Evolutionary conservation across 2,888 invertebrate species (phyloP), one percentile per base, ranked within the genome.

Genomic region (Agriopis leucophaearia): DNA sequence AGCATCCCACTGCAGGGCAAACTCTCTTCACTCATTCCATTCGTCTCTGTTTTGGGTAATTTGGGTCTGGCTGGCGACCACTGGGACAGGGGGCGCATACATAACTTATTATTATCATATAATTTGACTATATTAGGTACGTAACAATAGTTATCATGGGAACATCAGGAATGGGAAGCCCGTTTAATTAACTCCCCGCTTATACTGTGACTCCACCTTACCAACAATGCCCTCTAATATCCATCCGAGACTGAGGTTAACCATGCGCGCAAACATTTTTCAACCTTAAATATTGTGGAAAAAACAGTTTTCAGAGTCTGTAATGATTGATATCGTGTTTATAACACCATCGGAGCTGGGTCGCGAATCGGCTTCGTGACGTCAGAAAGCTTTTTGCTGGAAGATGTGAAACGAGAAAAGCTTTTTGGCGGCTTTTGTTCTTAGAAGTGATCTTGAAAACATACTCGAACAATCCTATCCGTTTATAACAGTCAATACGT

Each of bases 261-360:
- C 85, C 88, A 87, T 81, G 73, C 81, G 66, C 63, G 58, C 68
- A 71, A 68, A 71, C 55, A 66, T 48, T 64, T 27, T 58, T 51
- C 51, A 64, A 61, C 71, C 78, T 82, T 86, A 87, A 88, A 89
- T 83, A 88, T 84, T 82, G 81, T 74, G 66, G 69, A 69, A 71
- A 64, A 71, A 69, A 51, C 67, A 55, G 65, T 71, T 72, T 72
- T 63, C 64, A 74, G 64, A 65, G 58, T 55, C 44, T 13, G 44
- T 71, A 74, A 75, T 77, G 77, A 79, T 80, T 66, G 75, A 73
- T 77, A 71, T 64, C 45, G 8, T 72, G 74, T 74, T 78, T 74
- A 72, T 71, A 56, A 56, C 54, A 54, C 42, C 47, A 35, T 54
- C 47, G 60, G 61, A 47, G 68, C 65, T 40, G 57, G 65, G 70